phyloP scores from a whole-genome alignment of 2,888 invertebrate species.

The Drosophila fulvimacula region DNA sequence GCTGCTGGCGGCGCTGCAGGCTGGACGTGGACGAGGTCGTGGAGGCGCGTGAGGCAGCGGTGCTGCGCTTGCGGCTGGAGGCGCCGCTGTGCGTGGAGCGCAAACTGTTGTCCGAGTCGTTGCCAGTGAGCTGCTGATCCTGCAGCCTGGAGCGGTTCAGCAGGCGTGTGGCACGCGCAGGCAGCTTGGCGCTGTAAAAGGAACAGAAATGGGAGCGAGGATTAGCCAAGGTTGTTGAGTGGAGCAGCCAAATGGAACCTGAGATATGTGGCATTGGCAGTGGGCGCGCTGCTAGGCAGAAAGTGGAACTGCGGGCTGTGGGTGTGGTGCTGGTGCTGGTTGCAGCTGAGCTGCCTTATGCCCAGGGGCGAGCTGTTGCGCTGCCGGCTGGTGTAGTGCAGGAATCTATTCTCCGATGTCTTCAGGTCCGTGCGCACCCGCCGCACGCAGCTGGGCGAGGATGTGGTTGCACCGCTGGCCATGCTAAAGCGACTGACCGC shows the following conservation, averaged over 20 bases:
- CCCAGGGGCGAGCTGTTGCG: slow-evolving; percentile 70
- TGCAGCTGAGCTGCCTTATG: slow-evolving; percentile 53
- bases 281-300: slow-evolving; percentile 4
- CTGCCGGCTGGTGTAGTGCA: slow-evolving; percentile 59
- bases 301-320: slow-evolving; percentile 8
- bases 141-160: slow-evolving; percentile 85
- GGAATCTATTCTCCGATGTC: slow-evolving; percentile 84
- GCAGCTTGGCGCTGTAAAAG: slow-evolving; percentile 83
- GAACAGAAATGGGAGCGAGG: neutral
- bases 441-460: slow-evolving; percentile 79
- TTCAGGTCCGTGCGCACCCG: slow-evolving; percentile 84
- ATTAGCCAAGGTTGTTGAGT: slow-evolving; percentile 6
- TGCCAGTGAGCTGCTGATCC: slow-evolving; percentile 81
- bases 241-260: slow-evolving; percentile 29
- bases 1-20: slow-evolving; percentile 67
- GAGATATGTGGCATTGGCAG: slow-evolving; percentile 59
- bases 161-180: slow-evolving; percentile 84
- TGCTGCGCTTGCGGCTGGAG: slow-evolving; percentile 69
- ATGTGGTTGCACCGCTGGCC: slow-evolving; percentile 43
- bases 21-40: slow-evolving; percentile 75
- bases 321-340: slow-evolving; percentile 52
- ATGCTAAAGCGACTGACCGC: slow-evolving; percentile 33
- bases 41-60: slow-evolving; percentile 77
- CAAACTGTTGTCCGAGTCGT: slow-evolving; percentile 84
- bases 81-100: slow-evolving; percentile 77